These are phyloP conservation scores for Acrossocheilus fasciatus DNA, from an alignment of 2,797 vertebrate species.

Conservation along the genomic window DNA sequence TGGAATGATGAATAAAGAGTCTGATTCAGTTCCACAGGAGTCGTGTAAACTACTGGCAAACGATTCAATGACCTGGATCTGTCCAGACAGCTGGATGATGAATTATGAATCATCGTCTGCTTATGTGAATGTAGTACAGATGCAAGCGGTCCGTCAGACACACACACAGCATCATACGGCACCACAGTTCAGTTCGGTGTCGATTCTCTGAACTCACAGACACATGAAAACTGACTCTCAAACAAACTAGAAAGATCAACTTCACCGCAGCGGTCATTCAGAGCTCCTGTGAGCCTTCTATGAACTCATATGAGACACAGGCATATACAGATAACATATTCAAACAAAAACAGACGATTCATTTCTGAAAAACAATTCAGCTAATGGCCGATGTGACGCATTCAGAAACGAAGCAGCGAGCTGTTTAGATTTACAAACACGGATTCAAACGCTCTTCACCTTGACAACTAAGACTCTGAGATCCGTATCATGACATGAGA, in stretches of 20 bases:
- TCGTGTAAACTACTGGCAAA: background rate
- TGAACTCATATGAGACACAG: background rate
- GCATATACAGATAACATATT: background rate
- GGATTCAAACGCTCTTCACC: background rate
- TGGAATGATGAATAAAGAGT: background rate
- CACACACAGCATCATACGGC: background rate
- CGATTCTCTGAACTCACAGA: background rate
- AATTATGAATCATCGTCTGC: background rate
- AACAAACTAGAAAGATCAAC: background rate
- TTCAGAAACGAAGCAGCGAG: background rate
- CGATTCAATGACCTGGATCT: background rate
- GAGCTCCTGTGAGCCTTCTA: background rate
- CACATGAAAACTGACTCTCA: no score
- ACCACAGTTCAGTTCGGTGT: background rate
- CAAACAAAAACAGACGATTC: background rate
- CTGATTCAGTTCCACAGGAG: no score
- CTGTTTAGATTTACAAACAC: background rate
- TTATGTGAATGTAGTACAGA: background rate
- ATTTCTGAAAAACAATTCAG: background rate
- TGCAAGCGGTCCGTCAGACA: background rate
- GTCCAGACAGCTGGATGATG: background rate
- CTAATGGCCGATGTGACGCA: background rate
- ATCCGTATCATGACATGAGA: background rate
- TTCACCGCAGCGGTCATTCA: background rate
- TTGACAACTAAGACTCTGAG: conserved; percentile 3